Conservation (phyloP, 2,113 vertebrate genomes). For the Telmatochromis sp. region DNA sequence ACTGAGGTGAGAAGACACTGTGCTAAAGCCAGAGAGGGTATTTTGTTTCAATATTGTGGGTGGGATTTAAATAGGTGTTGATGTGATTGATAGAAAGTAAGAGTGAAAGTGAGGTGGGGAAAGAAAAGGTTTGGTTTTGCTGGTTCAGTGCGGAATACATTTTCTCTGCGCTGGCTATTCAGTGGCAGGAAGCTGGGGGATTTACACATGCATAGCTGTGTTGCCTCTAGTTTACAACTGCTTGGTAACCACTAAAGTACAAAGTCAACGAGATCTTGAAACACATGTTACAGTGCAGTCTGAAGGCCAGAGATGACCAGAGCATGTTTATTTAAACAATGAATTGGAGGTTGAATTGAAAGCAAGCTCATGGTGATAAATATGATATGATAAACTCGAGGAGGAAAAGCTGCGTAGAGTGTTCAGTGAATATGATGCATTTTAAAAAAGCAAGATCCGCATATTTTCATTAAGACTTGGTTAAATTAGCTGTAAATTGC, state of each 20-base stretch:
- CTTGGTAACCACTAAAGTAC: neutral
- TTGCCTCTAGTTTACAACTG: neutral
- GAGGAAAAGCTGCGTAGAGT: neutral
- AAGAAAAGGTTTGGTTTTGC: neutral
- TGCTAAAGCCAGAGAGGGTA: neutral
- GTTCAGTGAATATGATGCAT: neutral
- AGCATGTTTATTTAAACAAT: neutral
- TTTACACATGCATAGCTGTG: neutral
- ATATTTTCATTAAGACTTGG: neutral
- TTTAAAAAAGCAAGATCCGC: neutral
- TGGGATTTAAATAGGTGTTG: neutral
- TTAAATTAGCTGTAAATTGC: neutral
- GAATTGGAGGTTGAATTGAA: neutral
- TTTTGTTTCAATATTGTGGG: neutral
- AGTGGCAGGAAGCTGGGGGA: neutral
- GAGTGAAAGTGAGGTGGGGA: neutral
- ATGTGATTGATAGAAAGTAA: conserved; percentile 5
- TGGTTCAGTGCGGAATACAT: neutral
- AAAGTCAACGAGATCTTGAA: neutral
- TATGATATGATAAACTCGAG: neutral
- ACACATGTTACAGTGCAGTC: neutral
- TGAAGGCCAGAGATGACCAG: neutral
- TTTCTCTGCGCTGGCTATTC: neutral
- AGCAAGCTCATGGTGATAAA: neutral
- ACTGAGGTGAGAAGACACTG: neutral